These are phyloP conservation scores for Macquaria ambigua DNA, from an alignment of 2,113 vertebrate genomes.

Conservation along the genomic window DNA sequence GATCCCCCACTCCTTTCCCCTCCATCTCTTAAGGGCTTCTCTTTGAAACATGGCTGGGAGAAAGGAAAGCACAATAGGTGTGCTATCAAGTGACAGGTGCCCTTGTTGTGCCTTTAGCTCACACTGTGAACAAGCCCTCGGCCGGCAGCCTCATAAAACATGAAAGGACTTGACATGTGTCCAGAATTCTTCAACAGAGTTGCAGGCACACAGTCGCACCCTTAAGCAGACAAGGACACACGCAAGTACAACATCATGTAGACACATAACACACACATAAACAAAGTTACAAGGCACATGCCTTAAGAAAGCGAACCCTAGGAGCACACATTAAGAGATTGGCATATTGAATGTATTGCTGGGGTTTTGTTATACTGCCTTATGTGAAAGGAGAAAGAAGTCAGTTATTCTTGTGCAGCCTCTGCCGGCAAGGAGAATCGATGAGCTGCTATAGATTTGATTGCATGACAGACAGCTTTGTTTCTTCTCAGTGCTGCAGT, in stretches of 20 bases:
- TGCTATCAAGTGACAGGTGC: conserved; percentile 77
- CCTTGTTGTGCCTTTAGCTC: conserved; percentile 80
- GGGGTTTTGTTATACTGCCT: conserved; percentile 23
- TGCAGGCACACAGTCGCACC: conserved; percentile 23
- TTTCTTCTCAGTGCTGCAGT: conserved; percentile 33
- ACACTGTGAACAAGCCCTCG: conserved; percentile 76
- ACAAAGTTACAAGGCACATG: conserved; percentile 12
- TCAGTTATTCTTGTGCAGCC: conserved; percentile 30
- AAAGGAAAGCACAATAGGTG: conserved; percentile 74
- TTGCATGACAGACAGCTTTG: conserved; percentile 52
- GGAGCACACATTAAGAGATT: conserved; percentile 14
- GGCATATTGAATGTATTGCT: conserved; percentile 39
- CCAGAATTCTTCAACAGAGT: conserved; percentile 55
- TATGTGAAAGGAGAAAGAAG: conserved; percentile 24
- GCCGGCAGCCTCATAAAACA: conserved; percentile 76
- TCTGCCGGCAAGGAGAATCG: conserved; percentile 36
- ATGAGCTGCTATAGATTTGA: conserved; percentile 59
- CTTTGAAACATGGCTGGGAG: conserved; percentile 64
- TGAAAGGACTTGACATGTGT: conserved; percentile 76
- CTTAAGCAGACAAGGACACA: conserved; percentile 47
- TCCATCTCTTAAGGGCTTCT: conserved; percentile 61
- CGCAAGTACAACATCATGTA: conserved; percentile 21
- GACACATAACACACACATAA: conserved; percentile 15
- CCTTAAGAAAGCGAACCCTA: neutral
- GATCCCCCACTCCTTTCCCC: neutral